These are phyloP conservation scores for Muntiacus reevesi DNA, from an alignment of 2,113 vertebrate species.

Conservation along the genomic window DNA sequence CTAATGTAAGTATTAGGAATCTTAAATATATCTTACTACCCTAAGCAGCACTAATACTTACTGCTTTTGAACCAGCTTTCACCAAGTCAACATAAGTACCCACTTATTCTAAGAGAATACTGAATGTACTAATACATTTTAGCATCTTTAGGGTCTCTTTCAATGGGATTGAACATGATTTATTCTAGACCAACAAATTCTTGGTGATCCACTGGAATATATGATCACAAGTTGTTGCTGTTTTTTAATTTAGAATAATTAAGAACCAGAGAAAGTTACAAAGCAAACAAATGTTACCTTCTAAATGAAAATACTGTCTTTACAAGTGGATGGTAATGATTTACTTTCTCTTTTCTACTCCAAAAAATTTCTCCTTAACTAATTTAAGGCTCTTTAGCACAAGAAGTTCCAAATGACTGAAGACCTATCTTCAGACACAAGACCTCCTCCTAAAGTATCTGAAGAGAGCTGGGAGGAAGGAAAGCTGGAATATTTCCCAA, in stretches of 20 bases:
- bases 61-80: slow-evolving; percentile 12
- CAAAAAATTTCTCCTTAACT: slow-evolving; percentile 17
- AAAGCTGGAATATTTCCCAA: slow-evolving; percentile 6
- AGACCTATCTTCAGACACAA: background rate
- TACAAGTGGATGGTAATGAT: background rate
- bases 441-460: slow-evolving; percentile 37
- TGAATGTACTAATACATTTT: slow-evolving; percentile 19
- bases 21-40: background rate
- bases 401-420: slow-evolving; percentile 44
- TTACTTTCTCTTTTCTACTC: slow-evolving; percentile 46
- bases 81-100: background rate
- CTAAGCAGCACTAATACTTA: background rate
- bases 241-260: background rate
- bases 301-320: slow-evolving; percentile 29
- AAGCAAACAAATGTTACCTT: background rate
- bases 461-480: background rate
- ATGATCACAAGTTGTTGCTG: background rate
- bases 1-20: background rate
- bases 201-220: background rate
- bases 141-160: slow-evolving; percentile 16
- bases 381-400: slow-evolving; percentile 2
- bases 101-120: background rate
- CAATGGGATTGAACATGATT: background rate
- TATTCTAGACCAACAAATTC: slow-evolving; percentile 16
- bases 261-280: slow-evolving; percentile 15